A percentile compares a stretch with the other conserved stretches of the same genome.
These are phyloP conservation scores for Hydropsyche betteni DNA, from an alignment of 2,888 invertebrate species.

Conservation along the genomic window DNA sequence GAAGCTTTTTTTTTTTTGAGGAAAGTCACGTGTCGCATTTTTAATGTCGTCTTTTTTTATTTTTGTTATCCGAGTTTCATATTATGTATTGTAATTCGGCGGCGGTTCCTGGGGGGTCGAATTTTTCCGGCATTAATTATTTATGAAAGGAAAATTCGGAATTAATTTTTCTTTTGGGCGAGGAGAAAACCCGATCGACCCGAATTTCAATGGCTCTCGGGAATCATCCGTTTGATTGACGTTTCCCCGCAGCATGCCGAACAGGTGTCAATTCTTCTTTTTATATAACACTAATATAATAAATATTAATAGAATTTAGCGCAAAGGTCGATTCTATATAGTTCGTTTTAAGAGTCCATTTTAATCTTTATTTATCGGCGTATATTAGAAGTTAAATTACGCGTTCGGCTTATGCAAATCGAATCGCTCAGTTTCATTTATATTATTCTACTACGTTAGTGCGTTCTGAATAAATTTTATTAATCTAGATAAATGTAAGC, in stretches of 20 bases:
- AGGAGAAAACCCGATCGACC: conserved; percentile 23
- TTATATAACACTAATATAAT: neutral
- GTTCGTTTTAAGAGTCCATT: no score
- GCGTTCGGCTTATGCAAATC: conserved; percentile 27
- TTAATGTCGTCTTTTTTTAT: no score
- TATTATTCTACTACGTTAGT: conserved; percentile 4
- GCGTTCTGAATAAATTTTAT: conserved; percentile 20
- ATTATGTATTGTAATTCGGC: neutral
- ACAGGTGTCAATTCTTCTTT: conserved; percentile 21
- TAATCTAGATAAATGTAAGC: conserved; percentile 6
- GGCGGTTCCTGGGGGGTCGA: conserved; percentile 9
- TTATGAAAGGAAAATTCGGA: conserved; percentile 25
- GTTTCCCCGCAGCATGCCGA: conserved; percentile 10
- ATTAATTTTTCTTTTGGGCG: conserved; percentile 17
- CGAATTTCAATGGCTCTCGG: conserved; percentile 21
- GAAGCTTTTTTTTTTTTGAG: no score
- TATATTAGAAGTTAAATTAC: conserved; percentile 1
- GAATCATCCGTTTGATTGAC: conserved; percentile 30
- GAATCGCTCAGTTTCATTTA: conserved; percentile 9
- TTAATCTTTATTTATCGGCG: no score
- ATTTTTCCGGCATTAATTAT: conserved; percentile 26
- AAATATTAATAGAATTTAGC: no score
- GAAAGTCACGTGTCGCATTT: no score
- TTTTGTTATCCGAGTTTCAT: no score
- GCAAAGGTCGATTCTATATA: no score